phyloP scores from a whole-genome alignment of 1,140 invertebrate genomes.

The Zophobas atratus region DNA sequence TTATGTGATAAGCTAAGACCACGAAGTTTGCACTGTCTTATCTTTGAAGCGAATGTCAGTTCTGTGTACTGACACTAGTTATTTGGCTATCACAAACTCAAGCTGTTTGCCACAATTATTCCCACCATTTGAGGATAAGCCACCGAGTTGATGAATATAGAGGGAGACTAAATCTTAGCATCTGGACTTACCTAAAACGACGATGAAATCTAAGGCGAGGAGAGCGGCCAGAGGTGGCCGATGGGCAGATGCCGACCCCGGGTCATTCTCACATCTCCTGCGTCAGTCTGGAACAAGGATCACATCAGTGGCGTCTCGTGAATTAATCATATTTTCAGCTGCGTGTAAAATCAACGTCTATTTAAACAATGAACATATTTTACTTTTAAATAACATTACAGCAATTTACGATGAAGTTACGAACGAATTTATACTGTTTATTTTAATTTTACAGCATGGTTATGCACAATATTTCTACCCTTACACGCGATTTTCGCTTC shows the following conservation, averaged over 20 bases:
- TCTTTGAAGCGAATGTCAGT: constrained; percentile 55
- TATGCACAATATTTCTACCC: too few relatives aligned
- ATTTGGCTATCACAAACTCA: constrained; percentile 56
- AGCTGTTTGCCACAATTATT: constrained; percentile 51
- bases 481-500: too few relatives aligned
- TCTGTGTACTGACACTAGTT: constrained; percentile 56
- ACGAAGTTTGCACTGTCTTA: constrained; percentile 54
- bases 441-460: too few relatives aligned
- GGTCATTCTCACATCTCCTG: constrained; percentile 48
- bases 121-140: constrained; percentile 32
- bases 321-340: not conserved
- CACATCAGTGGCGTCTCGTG: not conserved
- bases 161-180: not conserved
- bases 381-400: too few relatives aligned
- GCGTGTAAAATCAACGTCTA: not conserved
- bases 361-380: too few relatives aligned
- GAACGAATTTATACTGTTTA: too few relatives aligned
- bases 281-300: constrained; percentile 43
- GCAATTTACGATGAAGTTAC: too few relatives aligned
- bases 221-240: constrained; percentile 16
- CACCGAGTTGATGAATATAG: constrained; percentile 28
- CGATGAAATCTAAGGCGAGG: constrained; percentile 30
- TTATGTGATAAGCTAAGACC: constrained; percentile 53
- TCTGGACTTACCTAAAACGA: constrained; percentile 27
- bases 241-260: constrained; percentile 2